phyloP scores from a whole-genome alignment of 2,888 invertebrate species.

The Meta bourneti region DNA sequence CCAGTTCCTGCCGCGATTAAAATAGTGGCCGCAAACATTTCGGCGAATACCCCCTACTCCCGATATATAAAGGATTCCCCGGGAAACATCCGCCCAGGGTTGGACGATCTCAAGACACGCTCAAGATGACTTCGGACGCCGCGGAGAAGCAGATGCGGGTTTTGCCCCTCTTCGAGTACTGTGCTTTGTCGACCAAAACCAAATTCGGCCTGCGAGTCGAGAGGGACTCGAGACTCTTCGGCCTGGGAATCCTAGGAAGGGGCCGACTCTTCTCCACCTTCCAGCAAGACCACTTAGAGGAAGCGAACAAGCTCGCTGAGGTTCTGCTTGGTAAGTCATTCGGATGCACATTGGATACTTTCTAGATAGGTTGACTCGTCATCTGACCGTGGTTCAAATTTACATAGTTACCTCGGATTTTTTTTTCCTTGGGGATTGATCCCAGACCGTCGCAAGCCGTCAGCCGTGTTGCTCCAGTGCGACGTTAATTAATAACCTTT shows the following conservation, averaged over 20 bases:
- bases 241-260: slow-evolving; percentile 82
- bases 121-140: slow-evolving; percentile 68
- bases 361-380: neutral
- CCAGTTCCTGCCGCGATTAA: slow-evolving; percentile 43
- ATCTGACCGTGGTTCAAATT: no score
- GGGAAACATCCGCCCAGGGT: slow-evolving; percentile 50
- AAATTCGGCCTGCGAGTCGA: slow-evolving; percentile 60
- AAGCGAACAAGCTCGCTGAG: slow-evolving; percentile 86
- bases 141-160: slow-evolving; percentile 67
- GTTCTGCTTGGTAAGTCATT: slow-evolving; percentile 77
- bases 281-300: slow-evolving; percentile 84
- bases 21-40: slow-evolving; percentile 61
- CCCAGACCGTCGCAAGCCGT: no score
- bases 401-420: no score
- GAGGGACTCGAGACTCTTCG: slow-evolving; percentile 38
- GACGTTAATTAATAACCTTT: no score
- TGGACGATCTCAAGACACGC: slow-evolving; percentile 18
- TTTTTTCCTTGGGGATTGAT: no score
- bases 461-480: no score
- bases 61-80: slow-evolving; percentile 47
- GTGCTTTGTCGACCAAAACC: slow-evolving; percentile 54
- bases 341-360: neutral
- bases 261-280: slow-evolving; percentile 85
- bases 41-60: neutral
- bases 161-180: slow-evolving; percentile 65